Percentiles rank a stretch among this genome's conserved stretches.
Conservation (phyloP, 2,888 invertebrate genomes). For the Arctia plantaginis region DNA sequence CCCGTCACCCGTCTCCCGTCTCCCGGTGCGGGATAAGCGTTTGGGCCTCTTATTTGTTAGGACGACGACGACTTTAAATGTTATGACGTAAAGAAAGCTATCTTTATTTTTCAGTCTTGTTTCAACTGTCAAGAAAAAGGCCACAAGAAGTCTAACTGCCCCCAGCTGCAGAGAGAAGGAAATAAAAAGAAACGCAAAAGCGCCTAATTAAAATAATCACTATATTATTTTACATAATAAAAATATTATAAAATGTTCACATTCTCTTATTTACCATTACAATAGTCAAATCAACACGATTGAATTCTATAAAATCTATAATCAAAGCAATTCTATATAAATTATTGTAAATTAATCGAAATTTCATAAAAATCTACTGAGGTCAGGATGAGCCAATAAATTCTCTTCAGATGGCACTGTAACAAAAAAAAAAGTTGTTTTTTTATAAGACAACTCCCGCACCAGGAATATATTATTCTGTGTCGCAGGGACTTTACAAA, state of each 20-base stretch:
- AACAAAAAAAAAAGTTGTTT: slow-evolving; percentile 38
- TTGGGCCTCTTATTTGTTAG: too few species aligned
- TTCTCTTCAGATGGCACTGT: slow-evolving; percentile 52
- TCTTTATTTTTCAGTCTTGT: slow-evolving; percentile 80
- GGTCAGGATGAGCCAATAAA: neutral
- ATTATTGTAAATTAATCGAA: slow-evolving; percentile 51
- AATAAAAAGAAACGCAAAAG: slow-evolving; percentile 72
- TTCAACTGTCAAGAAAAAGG: slow-evolving; percentile 86
- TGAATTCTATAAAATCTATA: slow-evolving; percentile 37
- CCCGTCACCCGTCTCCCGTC: too few species aligned
- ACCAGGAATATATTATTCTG: too few species aligned
- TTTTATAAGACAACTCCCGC: too few species aligned
- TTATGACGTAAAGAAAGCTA: neutral
- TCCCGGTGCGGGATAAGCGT: too few species aligned
- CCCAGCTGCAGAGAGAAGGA: slow-evolving; percentile 64
- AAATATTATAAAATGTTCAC: slow-evolving; percentile 51
- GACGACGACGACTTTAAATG: neutral
- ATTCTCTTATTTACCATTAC: slow-evolving; percentile 50
- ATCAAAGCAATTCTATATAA: slow-evolving; percentile 46
- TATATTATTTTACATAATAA: slow-evolving; percentile 62
- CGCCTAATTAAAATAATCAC: slow-evolving; percentile 54
- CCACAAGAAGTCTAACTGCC: slow-evolving; percentile 86
- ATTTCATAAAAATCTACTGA: slow-evolving; percentile 23
- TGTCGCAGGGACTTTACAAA: too few species aligned
- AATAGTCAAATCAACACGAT: slow-evolving; percentile 60